These are phyloP conservation scores for Grantiella picta DNA, from an alignment of 2,113 vertebrate species.

Conservation along the genomic window DNA sequence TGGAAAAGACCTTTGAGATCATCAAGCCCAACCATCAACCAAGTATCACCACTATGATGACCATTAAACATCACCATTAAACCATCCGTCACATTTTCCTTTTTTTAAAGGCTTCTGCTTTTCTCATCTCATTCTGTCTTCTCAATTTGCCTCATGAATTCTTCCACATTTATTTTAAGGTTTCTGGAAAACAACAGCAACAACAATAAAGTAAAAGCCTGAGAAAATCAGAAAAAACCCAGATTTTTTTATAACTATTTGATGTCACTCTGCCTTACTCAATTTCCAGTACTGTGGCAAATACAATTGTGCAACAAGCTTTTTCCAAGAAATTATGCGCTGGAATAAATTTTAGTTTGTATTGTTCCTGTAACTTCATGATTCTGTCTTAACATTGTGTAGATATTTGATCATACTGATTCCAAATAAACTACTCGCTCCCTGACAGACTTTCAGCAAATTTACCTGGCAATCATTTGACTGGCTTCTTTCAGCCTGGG, in stretches of 20 bases:
- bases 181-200: background rate
- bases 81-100: background rate
- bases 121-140: background rate
- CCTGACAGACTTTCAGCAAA: background rate
- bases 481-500: background rate
- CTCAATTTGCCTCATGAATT: background rate
- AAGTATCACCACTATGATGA: background rate
- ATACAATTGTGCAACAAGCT: background rate
- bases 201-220: background rate
- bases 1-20: background rate
- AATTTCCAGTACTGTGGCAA: background rate
- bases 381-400: background rate
- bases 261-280: background rate
- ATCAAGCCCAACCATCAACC: background rate
- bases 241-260: background rate
- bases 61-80: background rate
- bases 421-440: background rate
- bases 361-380: background rate
- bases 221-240: accelerated
- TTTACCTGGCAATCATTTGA: background rate
- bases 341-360: background rate
- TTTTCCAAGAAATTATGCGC: background rate
- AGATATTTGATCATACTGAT: background rate
- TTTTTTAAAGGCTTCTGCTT: background rate
- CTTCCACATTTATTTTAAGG: background rate